Conservation (phyloP, 2,888 invertebrate genomes). For the Urechis unicinctus region DNA sequence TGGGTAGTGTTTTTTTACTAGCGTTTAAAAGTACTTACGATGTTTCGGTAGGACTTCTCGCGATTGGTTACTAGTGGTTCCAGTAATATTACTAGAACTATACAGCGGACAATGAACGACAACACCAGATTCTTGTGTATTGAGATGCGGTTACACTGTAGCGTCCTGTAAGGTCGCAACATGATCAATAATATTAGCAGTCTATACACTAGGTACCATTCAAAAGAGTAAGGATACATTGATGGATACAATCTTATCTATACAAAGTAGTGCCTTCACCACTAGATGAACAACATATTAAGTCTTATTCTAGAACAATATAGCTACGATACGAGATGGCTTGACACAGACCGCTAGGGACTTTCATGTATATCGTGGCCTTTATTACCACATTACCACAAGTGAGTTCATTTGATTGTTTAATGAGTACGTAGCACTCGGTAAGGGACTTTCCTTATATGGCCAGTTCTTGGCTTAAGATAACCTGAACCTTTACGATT, state of each 20-base stretch:
- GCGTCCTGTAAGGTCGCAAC: constrained; percentile 36
- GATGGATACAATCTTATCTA: too few relatives aligned
- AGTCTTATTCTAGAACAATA: too few relatives aligned
- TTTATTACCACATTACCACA: too few relatives aligned
- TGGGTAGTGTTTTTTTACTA: too few relatives aligned
- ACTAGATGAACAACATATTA: too few relatives aligned
- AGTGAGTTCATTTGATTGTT: too few relatives aligned
- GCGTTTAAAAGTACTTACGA: constrained; percentile 38
- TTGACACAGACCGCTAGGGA: background rate
- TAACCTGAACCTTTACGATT: constrained; percentile 7
- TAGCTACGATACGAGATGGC: background rate
- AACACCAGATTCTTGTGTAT: constrained; percentile 52
- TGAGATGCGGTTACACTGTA: constrained; percentile 49
- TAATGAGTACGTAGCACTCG: too few relatives aligned
- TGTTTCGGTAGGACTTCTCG: constrained; percentile 38
- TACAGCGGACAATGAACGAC: constrained; percentile 51
- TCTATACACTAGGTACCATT: too few relatives aligned
- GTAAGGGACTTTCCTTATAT: constrained; percentile 9
- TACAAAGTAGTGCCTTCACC: too few relatives aligned
- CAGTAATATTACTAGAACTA: constrained; percentile 49
- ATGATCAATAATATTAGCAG: too few relatives aligned
- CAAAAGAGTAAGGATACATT: too few relatives aligned
- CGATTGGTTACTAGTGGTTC: constrained; percentile 49
- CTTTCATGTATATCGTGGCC: background rate
- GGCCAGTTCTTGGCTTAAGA: constrained; percentile 8